Base-by-base conservation (phyloP, 2,888 invertebrate species). In the Tachina lurida region DNA sequence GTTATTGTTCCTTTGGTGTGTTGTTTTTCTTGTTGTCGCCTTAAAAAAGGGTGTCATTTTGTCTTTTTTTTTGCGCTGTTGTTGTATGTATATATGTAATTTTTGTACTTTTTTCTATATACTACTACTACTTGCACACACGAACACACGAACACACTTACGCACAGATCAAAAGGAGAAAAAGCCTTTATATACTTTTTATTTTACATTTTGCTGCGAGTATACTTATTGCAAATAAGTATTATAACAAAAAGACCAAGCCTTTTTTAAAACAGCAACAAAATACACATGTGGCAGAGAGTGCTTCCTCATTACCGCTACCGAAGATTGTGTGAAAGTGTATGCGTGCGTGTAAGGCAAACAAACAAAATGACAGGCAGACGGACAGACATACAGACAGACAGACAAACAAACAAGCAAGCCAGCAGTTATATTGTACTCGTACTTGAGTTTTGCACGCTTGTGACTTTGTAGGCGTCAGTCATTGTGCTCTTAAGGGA, bases 211-310 rank as follows among this genome's bases (percentile, higher is more conserved):
- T 73, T 71, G 73, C 58, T 52, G 67, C n/a, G n/a, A n/a, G n/a
- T 73, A 83, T 7, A 31, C 71, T 77, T 83, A 83, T 83, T 83
- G 77, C 73, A 83, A 77, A 77, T 77, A 77, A 83, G 45, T 39
- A 68, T 31, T 31, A 7, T 41, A 81, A 74, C 62, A 85, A 81
- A 84, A 85, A 85, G 81, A 77, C 84, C 84, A 77, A 85, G 73
- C 81, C 84, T 81, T 81, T 70, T 84, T 78, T 68, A 19, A n/a
- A 60, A 58, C 67, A 60, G n/a, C 22, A 9, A 62, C 62, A 41
- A 65, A 22, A 65, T 67, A 68, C 56, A 54, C 52, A 77, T 84
- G 75, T 68, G 62, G 49, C n/a, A 52, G 31, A 47, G 49, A 74
- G 74, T 60, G 67, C 52, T 81, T 74, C 67, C 80, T 81, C 74